Base-by-base conservation (phyloP, 1,140 invertebrate species). In the Heliconius hewitsoni region DNA sequence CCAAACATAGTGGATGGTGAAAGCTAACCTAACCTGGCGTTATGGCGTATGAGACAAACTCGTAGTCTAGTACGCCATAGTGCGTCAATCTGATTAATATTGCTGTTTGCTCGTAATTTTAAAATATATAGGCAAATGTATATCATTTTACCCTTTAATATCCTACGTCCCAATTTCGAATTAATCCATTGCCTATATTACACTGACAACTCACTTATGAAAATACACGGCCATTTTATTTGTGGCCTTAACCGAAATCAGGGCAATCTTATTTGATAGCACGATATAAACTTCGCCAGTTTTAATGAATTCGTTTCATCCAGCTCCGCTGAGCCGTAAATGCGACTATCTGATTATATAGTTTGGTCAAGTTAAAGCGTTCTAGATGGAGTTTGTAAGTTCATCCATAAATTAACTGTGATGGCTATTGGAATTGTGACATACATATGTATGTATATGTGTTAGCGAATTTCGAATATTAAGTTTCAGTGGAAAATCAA, bases 391-490 rank as follows among this genome's bases (percentile, higher is more conserved):
- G 73, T 74, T 74, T 42, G 52, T 79, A 79, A 79, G 78, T 79
- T 74, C 78, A 79, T 79, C 78, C 78, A 79, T 79, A 79, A 79
- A 79, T 79, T 79, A 79, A 73, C 73, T 71, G 27, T 19, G 66
- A 78, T 73, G 73, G 72, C 39, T 74, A 74, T 78, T 73, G 71
- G 72, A 34, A 71, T 42, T 77, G 42, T 73, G 71, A 77, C 52
- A 77, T 77, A 77, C 52, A 73, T 73, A 77, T 71, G 37, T 27
- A 60, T 27, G 27, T 55, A 57, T 8, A 57, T 57, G 8, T 9
- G 2, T 57, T n/a, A 27, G 34, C 6, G 34, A 13, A 46, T 23
- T 42, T 55, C 34, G 30, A 73, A 73, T 73, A 77, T 27, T 42
- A 73, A 77, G 4, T 73, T 46, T 23, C 9, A 11, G 34, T 39